Conservation (phyloP, 1,140 invertebrate genomes). For the Oscheius sp. region DNA sequence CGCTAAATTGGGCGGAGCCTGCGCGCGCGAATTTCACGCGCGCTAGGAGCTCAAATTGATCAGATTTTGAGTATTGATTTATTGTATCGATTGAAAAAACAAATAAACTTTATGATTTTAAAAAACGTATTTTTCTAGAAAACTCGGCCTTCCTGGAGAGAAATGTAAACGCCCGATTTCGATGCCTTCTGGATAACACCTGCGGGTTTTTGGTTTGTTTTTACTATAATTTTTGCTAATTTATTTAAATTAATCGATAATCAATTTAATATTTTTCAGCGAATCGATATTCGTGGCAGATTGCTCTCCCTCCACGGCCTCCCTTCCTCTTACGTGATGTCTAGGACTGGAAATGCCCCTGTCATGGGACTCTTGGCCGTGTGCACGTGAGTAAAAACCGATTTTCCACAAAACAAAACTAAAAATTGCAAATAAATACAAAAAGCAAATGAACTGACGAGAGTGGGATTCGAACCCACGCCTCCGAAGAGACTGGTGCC, state of each 20-base stretch:
- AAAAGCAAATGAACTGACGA: too few species aligned
- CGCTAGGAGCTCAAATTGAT: too few species aligned
- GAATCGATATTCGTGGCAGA: conserved; percentile 90
- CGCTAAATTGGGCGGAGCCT: too few species aligned
- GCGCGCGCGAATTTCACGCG: too few species aligned
- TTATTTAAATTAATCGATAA: too few species aligned
- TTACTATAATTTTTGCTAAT: too few species aligned
- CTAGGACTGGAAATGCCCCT: conserved; percentile 5
- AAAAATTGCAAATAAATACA: too few species aligned
- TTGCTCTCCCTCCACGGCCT: conserved; percentile 87
- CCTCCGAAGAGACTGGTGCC: conserved; percentile 94
- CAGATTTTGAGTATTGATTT: too few species aligned
- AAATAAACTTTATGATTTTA: too few species aligned
- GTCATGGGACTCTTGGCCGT: conserved; percentile 85
- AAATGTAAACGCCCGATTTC: conserved; percentile 93
- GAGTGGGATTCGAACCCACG: conserved; percentile 61
- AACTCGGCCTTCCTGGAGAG: conserved; percentile 79
- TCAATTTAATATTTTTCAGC: conserved; percentile 68
- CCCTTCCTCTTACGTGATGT: conserved; percentile 67
- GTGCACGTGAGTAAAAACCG: conserved; percentile 69
- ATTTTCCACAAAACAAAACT: too few species aligned
- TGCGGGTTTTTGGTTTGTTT: conserved; percentile 87
- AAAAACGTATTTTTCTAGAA: conserved; percentile 64
- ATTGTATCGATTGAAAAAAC: too few species aligned
- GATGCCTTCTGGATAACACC: conserved; percentile 97